These are phyloP conservation scores for Sarcophaga rosellei DNA, from an alignment of 2,888 invertebrate genomes.

Conservation along the genomic window DNA sequence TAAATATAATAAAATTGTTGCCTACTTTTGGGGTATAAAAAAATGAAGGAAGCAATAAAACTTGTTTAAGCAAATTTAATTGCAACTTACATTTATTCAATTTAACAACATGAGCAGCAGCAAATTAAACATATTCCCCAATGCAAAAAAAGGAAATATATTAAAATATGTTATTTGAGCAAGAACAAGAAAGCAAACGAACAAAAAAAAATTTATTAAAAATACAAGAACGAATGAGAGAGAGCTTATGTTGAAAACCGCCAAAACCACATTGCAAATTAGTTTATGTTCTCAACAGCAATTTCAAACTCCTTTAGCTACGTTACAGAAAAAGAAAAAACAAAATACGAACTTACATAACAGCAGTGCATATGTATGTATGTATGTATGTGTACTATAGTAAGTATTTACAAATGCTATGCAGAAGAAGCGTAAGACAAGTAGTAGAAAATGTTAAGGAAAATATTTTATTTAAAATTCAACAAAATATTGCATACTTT, in stretches of 20 bases:
- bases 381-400: too few relatives aligned
- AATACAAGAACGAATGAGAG: neutral
- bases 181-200: neutral
- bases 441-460: slow-evolving; percentile 25
- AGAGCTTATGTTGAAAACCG: slow-evolving; percentile 55
- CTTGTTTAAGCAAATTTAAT: slow-evolving; percentile 45
- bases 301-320: slow-evolving; percentile 40
- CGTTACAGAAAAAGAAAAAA: neutral
- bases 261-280: slow-evolving; percentile 74
- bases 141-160: slow-evolving; percentile 37
- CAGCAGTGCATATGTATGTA: neutral
- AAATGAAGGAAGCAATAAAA: neutral
- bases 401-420: slow-evolving; percentile 1
- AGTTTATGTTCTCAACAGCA: slow-evolving; percentile 71
- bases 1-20: neutral
- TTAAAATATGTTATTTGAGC: neutral
- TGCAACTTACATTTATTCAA: slow-evolving; percentile 46
- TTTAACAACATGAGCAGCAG: slow-evolving; percentile 31
- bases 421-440: slow-evolving; percentile 20
- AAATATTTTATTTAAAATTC: slow-evolving; percentile 48
- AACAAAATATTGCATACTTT: slow-evolving; percentile 56
- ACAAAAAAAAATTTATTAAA: slow-evolving; percentile 19
- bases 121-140: slow-evolving; percentile 35
- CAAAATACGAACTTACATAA: neutral
- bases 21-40: neutral